phyloP scores from a whole-genome alignment of 2,797 vertebrate species.

The Gallirallus australis region DNA sequence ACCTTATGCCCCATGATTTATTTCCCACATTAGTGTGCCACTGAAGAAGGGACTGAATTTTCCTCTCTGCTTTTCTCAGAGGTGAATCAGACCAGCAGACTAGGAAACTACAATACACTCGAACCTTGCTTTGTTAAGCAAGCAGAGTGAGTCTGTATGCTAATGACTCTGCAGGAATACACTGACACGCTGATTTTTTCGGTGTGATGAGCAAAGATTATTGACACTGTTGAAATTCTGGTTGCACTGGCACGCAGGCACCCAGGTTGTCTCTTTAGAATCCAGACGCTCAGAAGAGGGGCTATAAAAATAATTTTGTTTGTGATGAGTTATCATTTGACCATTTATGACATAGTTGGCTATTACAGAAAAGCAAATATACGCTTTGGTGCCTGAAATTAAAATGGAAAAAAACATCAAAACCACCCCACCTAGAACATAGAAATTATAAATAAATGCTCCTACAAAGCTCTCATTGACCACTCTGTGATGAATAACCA shows the following conservation, averaged over 20 bases:
- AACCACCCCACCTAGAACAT: neutral
- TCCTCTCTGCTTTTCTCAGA: constrained; percentile 64
- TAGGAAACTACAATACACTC: constrained; percentile 56
- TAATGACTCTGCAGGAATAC: constrained; percentile 77
- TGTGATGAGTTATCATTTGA: constrained; percentile 71
- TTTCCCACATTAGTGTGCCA: constrained; percentile 52
- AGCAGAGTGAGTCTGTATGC: constrained; percentile 72
- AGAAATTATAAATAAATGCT: constrained; percentile 11
- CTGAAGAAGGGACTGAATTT: constrained; percentile 40
- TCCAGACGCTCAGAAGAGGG: constrained; percentile 69
- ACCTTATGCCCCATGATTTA: constrained; percentile 57
- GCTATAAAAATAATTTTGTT: constrained; percentile 71
- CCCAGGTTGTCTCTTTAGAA: constrained; percentile 73
- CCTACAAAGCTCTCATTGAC: neutral
- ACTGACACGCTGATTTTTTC: constrained; percentile 69
- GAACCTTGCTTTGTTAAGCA: constrained; percentile 78
- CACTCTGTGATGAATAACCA: neutral
- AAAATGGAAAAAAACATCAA: neutral
- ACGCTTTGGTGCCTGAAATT: neutral
- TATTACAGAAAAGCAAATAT: constrained; percentile 25
- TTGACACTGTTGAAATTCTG: constrained; percentile 78
- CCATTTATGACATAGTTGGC: constrained; percentile 58
- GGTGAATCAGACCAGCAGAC: constrained; percentile 59
- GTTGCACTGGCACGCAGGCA: constrained; percentile 71
- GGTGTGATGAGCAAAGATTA: constrained; percentile 76